Evolutionary conservation across 2,888 invertebrate species (phyloP), one percentile per base, ranked within the genome.

Genomic region (Ochropacha duplaris): DNA sequence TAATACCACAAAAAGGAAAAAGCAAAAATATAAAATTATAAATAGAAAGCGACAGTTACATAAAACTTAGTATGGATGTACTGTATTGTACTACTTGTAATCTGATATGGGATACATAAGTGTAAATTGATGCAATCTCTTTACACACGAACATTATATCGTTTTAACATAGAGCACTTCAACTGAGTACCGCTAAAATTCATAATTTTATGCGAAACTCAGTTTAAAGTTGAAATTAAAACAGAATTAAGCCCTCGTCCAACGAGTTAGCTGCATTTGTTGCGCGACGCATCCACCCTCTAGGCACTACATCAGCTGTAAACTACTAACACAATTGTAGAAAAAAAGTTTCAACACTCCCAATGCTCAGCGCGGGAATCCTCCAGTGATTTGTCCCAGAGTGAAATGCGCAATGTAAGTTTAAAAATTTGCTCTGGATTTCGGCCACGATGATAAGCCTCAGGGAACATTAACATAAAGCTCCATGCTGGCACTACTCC

Each of bases 171-270:
- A 22, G 50, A 50, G 50, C 19, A 51, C 28, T 57, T 51, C 54
- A 55, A 24, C 24, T 39, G 51, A 66, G 57, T 57, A 66, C 65
- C 71, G 69, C 61, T 60, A 57, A 62, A 74, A 73, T 76, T 79
- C 68, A 79, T 80, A 80, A 76, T 77, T 71, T 66, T 66, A 65
- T 68, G 66, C 31, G 54, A 68, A 80, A 77, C 72, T 72, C 59
- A 73, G 73, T 76, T 78, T 72, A 69, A 76, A 78, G 74, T 76
- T 73, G 65, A 74, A 81, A 83, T 83, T 83, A 76, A 80, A 81
- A 78, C 73, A 71, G 73, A 75, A 76, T 79, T 78, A 79, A 82
- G 71, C 68, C 69, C 66, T 69, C 67, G 71, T 72, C 72, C 55
- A 64, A 54, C 65, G 69, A 74, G 76, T 72, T 73, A 73, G 74